Evolutionary conservation across 2,888 invertebrate species (phyloP).

Genomic region (Parnassius orleans): DNA sequence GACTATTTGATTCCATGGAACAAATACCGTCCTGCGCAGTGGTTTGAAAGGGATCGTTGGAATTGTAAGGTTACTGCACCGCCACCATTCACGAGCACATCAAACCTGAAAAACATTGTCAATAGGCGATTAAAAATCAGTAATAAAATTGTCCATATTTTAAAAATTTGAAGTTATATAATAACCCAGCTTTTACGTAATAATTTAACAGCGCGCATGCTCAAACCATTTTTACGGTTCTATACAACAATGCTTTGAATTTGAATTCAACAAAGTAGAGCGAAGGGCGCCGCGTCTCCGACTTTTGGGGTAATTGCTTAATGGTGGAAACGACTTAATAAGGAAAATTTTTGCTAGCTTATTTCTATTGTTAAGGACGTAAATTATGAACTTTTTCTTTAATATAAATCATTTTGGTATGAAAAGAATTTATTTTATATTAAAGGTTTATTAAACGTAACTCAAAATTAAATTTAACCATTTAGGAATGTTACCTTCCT

Average conservation of each 20-base stretch:
- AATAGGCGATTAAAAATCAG: background rate
- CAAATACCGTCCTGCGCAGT: constrained; percentile 93
- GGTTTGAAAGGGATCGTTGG: constrained; percentile 97
- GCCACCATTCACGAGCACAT: constrained; percentile 98
- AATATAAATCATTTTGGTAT: too few species aligned
- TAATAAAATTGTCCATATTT: background rate
- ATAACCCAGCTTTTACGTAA: constrained; percentile 13
- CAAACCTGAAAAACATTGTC: constrained; percentile 87
- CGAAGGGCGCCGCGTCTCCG: background rate
- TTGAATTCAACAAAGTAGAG: constrained; percentile 33
- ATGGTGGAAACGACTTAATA: background rate
- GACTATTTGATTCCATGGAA: constrained; percentile 99
- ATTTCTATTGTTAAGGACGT: constrained; percentile 38
- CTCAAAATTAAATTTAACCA: too few species aligned
- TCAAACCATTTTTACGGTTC: constrained; percentile 34
- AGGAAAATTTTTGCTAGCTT: background rate
- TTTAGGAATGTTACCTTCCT: too few species aligned
- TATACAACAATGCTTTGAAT: constrained; percentile 33
- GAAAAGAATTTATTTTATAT: too few species aligned
- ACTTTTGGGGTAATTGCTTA: constrained; percentile 3
- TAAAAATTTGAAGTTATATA: too few species aligned
- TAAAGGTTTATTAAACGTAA: too few species aligned
- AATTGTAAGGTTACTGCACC: constrained; percentile 98
- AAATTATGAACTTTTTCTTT: background rate
- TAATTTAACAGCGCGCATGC: constrained; percentile 10